Evolutionary conservation across 2,888 invertebrate genomes (phyloP).

Genomic region (Diarsia rubi): DNA sequence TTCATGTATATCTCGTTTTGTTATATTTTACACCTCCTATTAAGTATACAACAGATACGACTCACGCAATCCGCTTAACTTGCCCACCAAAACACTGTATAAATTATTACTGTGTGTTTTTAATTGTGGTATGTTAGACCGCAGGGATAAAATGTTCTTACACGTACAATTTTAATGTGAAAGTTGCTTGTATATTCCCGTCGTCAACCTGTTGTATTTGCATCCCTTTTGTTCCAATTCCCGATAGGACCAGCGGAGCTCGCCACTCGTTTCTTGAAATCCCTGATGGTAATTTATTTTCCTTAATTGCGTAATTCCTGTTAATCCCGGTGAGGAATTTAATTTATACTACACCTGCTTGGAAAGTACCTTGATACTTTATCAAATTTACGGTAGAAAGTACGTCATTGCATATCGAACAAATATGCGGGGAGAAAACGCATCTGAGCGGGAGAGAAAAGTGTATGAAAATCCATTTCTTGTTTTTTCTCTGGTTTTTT

Average conservation of each 20-base stretch:
- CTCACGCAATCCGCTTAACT: slow-evolving; percentile 37
- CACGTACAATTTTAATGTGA: slow-evolving; percentile 22
- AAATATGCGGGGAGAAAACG: too few relatives aligned
- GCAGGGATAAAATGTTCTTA: slow-evolving; percentile 8
- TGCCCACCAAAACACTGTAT: slow-evolving; percentile 30
- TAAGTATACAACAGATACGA: slow-evolving; percentile 25
- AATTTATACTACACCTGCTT: too few relatives aligned
- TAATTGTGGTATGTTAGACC: slow-evolving; percentile 19
- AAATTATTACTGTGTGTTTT: slow-evolving; percentile 27
- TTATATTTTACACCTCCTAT: slow-evolving; percentile 70
- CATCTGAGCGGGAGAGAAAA: too few relatives aligned
- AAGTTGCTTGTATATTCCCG: slow-evolving; percentile 8
- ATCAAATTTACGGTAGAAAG: too few relatives aligned
- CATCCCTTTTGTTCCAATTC: slow-evolving; percentile 55
- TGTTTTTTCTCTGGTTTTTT: too few relatives aligned
- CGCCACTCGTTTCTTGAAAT: slow-evolving; percentile 69
- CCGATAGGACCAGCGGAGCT: slow-evolving; percentile 63
- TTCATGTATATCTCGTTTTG: slow-evolving; percentile 69
- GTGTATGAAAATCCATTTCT: too few relatives aligned
- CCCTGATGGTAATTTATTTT: slow-evolving; percentile 81
- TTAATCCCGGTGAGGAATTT: slow-evolving; percentile 81
- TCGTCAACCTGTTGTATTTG: slow-evolving; percentile 49
- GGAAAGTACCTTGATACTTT: too few relatives aligned
- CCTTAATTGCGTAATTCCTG: slow-evolving; percentile 83
- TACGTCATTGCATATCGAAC: too few relatives aligned